Percentiles rank a stretch among this genome's conserved stretches.
Conservation (phyloP, 2,888 invertebrate genomes). For the Pandemis heparana region DNA sequence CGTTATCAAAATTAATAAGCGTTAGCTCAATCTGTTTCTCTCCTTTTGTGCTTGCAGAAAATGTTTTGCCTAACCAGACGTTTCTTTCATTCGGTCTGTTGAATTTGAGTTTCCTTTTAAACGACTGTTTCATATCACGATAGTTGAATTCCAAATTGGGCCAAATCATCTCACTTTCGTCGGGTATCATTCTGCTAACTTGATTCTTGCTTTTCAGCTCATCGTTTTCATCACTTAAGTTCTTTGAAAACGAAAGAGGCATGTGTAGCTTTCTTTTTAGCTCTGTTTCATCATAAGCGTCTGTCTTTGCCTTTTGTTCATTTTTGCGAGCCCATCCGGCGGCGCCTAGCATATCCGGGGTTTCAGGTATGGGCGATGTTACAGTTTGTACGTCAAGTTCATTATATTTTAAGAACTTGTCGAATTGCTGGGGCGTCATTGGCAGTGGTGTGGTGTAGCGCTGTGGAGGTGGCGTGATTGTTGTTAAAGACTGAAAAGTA, state of each 20-base stretch:
- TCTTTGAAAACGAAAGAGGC: background rate
- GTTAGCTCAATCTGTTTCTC: background rate
- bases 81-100: conserved; percentile 5
- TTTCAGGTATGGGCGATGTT: conserved; percentile 53
- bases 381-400: conserved; percentile 64
- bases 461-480: conserved; percentile 59
- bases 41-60: background rate
- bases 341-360: conserved; percentile 22
- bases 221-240: background rate
- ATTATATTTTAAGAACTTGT: conserved; percentile 65
- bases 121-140: conserved; percentile 9
- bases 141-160: conserved; percentile 1
- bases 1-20: conserved; percentile 14
- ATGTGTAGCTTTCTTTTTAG: background rate
- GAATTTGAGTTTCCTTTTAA: conserved; percentile 8
- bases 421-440: conserved; percentile 63
- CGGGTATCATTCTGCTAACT: background rate
- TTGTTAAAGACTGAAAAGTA: conserved; percentile 50
- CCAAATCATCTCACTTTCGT: background rate
- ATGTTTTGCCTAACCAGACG: background rate
- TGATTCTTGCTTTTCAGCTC: background rate
- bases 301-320: background rate
- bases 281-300: background rate
- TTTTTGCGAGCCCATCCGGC: background rate
- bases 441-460: conserved; percentile 69